phyloP scores from a whole-genome alignment of 2,113 vertebrate genomes.

The Halcyon malimbica region DNA sequence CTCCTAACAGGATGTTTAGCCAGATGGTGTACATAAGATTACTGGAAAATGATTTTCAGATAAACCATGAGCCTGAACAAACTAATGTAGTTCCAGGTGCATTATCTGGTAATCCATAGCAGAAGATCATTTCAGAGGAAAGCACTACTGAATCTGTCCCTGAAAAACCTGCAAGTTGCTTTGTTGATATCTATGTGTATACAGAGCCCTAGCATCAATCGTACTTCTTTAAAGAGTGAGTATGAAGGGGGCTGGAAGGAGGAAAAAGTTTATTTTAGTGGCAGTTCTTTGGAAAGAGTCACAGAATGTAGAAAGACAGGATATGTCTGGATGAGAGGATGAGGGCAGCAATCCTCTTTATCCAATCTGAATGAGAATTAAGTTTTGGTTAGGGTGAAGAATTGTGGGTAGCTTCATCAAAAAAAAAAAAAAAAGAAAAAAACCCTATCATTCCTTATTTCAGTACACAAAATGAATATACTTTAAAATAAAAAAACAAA shows the following conservation, averaged over 20 bases:
- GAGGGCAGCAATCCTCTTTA: neutral
- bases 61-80: slow-evolving; percentile 23
- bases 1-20: slow-evolving; percentile 37
- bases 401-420: neutral
- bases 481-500: neutral
- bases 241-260: neutral
- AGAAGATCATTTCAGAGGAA: neutral
- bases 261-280: neutral
- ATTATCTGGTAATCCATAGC: neutral
- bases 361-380: neutral
- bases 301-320: neutral
- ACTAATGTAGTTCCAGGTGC: slow-evolving; percentile 30
- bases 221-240: neutral
- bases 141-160: neutral
- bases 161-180: neutral
- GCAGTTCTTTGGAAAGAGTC: neutral
- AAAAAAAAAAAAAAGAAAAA: neutral
- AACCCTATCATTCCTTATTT: neutral
- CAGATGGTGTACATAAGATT: slow-evolving; percentile 49
- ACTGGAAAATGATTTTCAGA: slow-evolving; percentile 29
- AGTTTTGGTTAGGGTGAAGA: neutral
- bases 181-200: neutral
- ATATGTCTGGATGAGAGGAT: neutral
- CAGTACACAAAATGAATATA: neutral
- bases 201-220: neutral